A percentile compares a stretch with the other conserved stretches of the same genome.
phyloP scores from a whole-genome alignment of 2,113 vertebrate species.

The Phrynosoma blainvillii region DNA sequence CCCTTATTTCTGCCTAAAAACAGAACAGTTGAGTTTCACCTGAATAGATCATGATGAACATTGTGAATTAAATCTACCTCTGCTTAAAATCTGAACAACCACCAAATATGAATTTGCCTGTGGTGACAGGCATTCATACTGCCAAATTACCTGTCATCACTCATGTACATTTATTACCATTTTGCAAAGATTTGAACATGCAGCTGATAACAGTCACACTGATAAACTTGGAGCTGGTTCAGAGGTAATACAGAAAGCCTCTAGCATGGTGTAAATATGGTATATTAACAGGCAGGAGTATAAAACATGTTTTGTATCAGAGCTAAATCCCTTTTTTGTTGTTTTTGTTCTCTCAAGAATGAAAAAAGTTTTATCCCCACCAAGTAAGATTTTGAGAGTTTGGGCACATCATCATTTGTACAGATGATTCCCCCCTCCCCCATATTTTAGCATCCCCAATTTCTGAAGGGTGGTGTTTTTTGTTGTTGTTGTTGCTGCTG shows the following conservation, averaged over 20 bases:
- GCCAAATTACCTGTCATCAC: background rate
- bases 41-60: background rate
- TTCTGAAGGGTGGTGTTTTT: no score
- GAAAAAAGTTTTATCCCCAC: no score
- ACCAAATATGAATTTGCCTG: background rate
- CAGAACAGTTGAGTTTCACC: background rate
- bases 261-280: background rate
- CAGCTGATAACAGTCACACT: no score
- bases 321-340: no score
- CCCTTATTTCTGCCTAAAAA: background rate
- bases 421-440: no score
- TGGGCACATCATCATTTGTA: no score
- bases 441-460: no score
- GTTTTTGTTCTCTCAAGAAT: no score
- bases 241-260: background rate
- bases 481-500: no score
- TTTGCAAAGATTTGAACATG: background rate
- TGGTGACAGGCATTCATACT: background rate
- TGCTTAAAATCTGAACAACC: background rate
- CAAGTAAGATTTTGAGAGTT: no score
- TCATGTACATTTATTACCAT: no score
- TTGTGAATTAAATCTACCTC: background rate
- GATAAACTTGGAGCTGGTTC: background rate
- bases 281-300: background rate
- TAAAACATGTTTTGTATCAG: background rate